These are phyloP conservation scores for Cyanocitta stelleri DNA, from an alignment of 2,113 vertebrate species.

Conservation along the genomic window DNA sequence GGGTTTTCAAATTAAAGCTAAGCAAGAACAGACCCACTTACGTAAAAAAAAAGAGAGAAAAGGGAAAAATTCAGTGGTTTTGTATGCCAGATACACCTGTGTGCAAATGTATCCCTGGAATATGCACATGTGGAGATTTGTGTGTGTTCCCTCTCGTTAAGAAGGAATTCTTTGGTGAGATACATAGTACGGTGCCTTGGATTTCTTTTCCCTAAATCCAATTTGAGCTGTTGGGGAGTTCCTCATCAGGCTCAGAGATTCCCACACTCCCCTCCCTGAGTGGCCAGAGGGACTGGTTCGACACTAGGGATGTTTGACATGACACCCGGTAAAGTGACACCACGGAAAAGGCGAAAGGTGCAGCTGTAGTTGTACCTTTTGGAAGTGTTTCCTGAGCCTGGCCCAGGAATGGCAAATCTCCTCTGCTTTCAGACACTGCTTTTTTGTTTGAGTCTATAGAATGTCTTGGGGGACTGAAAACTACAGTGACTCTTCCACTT, in stretches of 20 bases:
- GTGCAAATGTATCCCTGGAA: neutral
- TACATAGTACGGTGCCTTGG: accelerated
- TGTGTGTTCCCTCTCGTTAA: neutral
- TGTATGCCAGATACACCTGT: neutral
- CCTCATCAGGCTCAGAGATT: neutral
- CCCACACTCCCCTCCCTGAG: neutral
- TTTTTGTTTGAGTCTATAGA: neutral
- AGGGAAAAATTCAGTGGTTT: neutral
- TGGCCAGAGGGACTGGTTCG: neutral
- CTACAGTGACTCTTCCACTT: neutral
- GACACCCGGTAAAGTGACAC: neutral
- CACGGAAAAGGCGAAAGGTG: neutral
- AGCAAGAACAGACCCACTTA: conserved; percentile 31
- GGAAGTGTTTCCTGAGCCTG: neutral
- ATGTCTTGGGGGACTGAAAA: neutral
- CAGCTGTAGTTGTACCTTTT: neutral
- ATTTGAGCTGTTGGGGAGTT: neutral
- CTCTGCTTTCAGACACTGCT: neutral
- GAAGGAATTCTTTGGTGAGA: neutral
- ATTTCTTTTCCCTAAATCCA: neutral
- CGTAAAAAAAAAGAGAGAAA: neutral
- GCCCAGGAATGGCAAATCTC: neutral
- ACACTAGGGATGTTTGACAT: neutral
- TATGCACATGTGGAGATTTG: neutral
- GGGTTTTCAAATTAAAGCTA: conserved; percentile 55